Base-by-base conservation (phyloP, 1,140 invertebrate genomes). In the Bombus vancouverensis region DNA sequence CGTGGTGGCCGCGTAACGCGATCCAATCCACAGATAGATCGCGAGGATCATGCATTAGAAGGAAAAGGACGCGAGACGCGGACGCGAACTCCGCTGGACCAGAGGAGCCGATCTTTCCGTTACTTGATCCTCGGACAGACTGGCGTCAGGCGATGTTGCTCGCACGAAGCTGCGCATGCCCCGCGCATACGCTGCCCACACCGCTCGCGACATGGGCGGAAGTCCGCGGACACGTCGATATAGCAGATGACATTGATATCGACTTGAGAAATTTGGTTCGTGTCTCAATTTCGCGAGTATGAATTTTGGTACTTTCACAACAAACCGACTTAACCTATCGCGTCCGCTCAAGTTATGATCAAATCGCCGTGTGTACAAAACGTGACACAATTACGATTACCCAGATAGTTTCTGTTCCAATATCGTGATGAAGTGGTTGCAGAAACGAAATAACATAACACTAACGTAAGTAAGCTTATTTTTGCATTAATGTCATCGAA, bases 101-200 rank as follows among this genome's bases (percentile, higher is more conserved):
- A 86, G 84, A 79, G 81, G 57, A 86, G 57, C 88, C 92, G 92
- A 94, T 92, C 92, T 94, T 94, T 91, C 91, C 93, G 92, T 93
- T 90, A 89, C 92, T 94, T 92, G 93, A 91, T 94, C 93, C 94
- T 92, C 93, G 94, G 94, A 94, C 94, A 92, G 92, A 95, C 95
- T 95, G 94, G 92, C 92, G 92, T 93, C 91, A 88, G 88, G 86
- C 89, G 91, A 91, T 87, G 88, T 83, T 72, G 90, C 85, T 83
- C 77, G 66, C 75, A 66, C 68, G 47, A 80, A 90, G 89, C 81
- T 94, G 93, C 94, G 93, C 94, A 94, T 92, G 94, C 93, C 79
- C 88, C 87, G 87, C 88, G 82, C 81, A 84, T 89, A 87, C 75
- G 74, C 85, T 90, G 74, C 44, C 65, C 75, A 87, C 81, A 71